These are phyloP conservation scores for Galendromus occidentalis DNA, from an alignment of 1,140 invertebrate species.

Conservation along the genomic window DNA sequence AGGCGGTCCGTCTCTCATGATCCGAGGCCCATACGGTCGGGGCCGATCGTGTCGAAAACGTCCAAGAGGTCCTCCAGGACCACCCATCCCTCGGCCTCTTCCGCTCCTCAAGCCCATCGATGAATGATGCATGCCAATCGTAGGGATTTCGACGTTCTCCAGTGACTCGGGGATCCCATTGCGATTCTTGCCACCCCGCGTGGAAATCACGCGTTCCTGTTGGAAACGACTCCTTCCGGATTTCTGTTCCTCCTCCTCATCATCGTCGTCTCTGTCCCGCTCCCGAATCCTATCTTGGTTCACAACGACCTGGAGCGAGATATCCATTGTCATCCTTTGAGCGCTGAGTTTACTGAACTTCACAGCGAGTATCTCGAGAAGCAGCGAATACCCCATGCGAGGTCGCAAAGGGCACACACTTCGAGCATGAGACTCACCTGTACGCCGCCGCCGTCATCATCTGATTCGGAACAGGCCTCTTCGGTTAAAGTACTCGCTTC, in stretches of 20 bases:
- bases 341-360: too few species aligned
- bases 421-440: too few species aligned
- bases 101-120: neutral
- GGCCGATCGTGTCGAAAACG: neutral
- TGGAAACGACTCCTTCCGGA: neutral
- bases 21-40: neutral
- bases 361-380: too few species aligned
- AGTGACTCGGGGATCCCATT: neutral
- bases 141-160: neutral
- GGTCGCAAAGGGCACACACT: too few species aligned
- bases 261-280: neutral
- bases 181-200: neutral
- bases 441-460: too few species aligned
- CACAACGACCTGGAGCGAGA: neutral
- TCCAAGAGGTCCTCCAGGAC: neutral
- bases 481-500: too few species aligned
- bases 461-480: too few species aligned
- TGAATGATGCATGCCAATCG: neutral
- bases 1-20: neutral
- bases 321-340: too few species aligned
- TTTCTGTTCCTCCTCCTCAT: neutral
- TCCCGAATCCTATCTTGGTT: neutral
- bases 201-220: neutral
- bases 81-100: neutral
- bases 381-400: too few species aligned